Conservation (phyloP, 2,888 invertebrate species). For the Hybos culiciformis region DNA sequence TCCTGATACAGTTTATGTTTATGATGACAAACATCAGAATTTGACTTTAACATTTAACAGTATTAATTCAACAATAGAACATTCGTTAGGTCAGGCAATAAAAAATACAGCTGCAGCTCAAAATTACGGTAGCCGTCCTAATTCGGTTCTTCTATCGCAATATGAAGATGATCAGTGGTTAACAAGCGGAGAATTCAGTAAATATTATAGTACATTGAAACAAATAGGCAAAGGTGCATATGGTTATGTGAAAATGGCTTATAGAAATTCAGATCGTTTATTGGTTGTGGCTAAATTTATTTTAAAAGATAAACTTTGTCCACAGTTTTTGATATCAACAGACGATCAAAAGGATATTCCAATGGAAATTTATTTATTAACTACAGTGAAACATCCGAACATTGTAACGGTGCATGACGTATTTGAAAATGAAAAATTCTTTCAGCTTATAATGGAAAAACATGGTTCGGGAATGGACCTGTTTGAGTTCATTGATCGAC, state of each 20-base stretch:
- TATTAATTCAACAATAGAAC: conserved; percentile 34
- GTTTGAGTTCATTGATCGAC: conserved; percentile 61
- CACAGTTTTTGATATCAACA: too few species aligned
- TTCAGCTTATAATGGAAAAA: conserved; percentile 65
- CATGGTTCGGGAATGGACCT: conserved; percentile 63
- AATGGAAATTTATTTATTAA: conserved; percentile 51
- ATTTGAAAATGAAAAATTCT: conserved; percentile 53
- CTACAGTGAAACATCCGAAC: conserved; percentile 50
- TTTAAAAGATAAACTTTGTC: too few species aligned
- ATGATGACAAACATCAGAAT: conserved; percentile 23
- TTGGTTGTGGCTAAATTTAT: too few species aligned
- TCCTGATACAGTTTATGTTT: conserved; percentile 25
- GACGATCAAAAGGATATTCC: too few species aligned
- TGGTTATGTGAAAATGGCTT: too few species aligned
- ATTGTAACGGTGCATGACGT: conserved; percentile 53
- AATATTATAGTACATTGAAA: conserved; percentile 45
- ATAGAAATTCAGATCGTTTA: too few species aligned
- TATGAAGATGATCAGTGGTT: conserved; percentile 42
- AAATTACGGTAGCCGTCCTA: conserved; percentile 40
- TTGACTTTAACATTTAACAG: conserved; percentile 35
- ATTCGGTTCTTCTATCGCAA: conserved; percentile 42
- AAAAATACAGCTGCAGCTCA: conserved; percentile 21
- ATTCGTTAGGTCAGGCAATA: conserved; percentile 25
- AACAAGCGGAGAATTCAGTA: conserved; percentile 42
- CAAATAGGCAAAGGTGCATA: too few species aligned